Base-by-base conservation (phyloP, 2,888 invertebrate genomes). In the Oasisia sp. region DNA sequence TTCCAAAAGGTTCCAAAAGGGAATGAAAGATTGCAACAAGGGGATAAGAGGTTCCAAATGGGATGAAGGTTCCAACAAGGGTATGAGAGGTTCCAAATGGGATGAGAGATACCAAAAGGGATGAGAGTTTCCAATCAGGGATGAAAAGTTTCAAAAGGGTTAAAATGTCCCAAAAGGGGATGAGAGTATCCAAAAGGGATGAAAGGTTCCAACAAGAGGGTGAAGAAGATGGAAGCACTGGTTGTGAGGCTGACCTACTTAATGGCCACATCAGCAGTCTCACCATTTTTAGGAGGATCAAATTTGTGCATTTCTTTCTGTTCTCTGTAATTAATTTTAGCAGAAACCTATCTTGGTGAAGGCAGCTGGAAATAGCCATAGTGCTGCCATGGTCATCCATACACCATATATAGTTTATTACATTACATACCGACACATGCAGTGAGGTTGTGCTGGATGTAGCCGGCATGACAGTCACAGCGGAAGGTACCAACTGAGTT, bases 381-480 rank as follows among this genome's bases (percentile, higher is more conserved):
- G 19, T 27, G 74, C 0, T 74, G 27, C 19, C 74, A 1, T 74
- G 74, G 19, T 74, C 74, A 74, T 74, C 27, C 14, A 74, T 27
- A 74, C 3, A 27, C 12, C 56, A 56, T 56, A n/a, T n/a, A n/a
- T n/a, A n/a, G n/a, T n/a, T n/a, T n/a, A n/a, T n/a, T n/a, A n/a
- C n/a, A n/a, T n/a, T n/a, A 74, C 74, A 74, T 74, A 74, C 74
- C 74, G 27, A 74, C 74, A 74, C 74, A 74, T 74, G 74, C 74
- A 74, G 74, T 74, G 74, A 74, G 74, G 27, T 74, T 74, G 74
- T 74, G 74, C 74, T 74, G 74, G 74, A 74, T 27, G 74, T 74
- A 74, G 74, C 74, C 74, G 19, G 14, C 74, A 74, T 74, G 74
- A 74, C 74, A 74, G 27, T 74, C 74, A 74, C 74, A 74, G 74